Evolutionary conservation across 2,113 vertebrate genomes (phyloP).

Genomic region (Megaleporinus macrocephalus): DNA sequence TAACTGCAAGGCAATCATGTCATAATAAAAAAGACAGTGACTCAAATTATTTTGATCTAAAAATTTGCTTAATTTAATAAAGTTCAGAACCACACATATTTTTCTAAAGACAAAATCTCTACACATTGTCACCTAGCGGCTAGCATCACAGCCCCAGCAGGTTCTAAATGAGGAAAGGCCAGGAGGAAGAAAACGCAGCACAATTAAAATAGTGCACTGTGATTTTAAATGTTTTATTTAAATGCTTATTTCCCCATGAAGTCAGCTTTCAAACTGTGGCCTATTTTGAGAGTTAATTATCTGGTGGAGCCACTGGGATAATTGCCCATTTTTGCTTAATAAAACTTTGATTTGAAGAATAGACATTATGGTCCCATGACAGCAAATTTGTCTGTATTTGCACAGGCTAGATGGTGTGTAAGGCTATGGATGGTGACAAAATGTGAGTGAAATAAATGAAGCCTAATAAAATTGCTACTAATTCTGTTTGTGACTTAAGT

Average conservation of each 20-base stretch:
- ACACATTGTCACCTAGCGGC: conserved; percentile 19
- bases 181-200: neutral
- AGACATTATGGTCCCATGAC: neutral
- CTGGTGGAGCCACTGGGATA: conserved; percentile 31
- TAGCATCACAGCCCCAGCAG: neutral
- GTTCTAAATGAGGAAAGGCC: conserved; percentile 15
- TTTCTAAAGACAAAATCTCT: neutral
- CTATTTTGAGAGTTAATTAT: conserved; percentile 32
- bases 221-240: conserved; percentile 40
- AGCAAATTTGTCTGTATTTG: neutral
- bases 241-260: conserved; percentile 17
- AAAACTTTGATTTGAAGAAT: conserved; percentile 31
- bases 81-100: neutral
- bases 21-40: neutral
- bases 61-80: neutral
- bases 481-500: neutral
- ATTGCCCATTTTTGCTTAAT: conserved; percentile 30
- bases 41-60: neutral
- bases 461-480: neutral
- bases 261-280: conserved; percentile 17
- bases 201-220: conserved; percentile 6
- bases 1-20: neutral
- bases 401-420: neutral
- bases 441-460: neutral
- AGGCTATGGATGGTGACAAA: neutral